Conservation (phyloP, 2,797 vertebrate genomes). For the Nasua narica region DNA sequence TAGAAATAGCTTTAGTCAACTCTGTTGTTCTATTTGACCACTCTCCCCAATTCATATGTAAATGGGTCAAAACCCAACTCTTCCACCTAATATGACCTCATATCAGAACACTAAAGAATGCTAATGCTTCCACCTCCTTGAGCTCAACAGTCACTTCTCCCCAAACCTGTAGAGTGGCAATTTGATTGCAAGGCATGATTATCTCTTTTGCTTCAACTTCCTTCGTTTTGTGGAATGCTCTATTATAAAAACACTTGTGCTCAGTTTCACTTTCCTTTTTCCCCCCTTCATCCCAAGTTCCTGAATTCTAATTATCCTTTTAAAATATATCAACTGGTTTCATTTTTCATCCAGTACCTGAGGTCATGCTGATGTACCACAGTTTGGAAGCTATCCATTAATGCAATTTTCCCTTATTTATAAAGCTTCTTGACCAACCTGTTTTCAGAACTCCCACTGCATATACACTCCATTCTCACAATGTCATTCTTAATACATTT, state of each 20-base stretch:
- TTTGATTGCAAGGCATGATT: neutral
- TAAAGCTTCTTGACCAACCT: neutral
- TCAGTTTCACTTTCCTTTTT: neutral
- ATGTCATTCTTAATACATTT: neutral
- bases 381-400: neutral
- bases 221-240: neutral
- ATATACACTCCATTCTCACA: neutral
- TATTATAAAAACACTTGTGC: neutral
- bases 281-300: neutral
- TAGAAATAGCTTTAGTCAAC: neutral
- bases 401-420: neutral
- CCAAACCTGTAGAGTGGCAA: neutral
- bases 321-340: neutral
- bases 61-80: neutral
- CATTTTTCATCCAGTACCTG: constrained; percentile 23
- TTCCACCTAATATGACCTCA: neutral
- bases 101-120: neutral
- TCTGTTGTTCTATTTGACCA: neutral
- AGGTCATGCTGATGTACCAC: neutral
- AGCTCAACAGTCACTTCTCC: neutral
- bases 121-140: neutral
- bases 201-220: neutral
- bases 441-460: neutral
- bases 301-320: constrained; percentile 38
- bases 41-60: neutral